Conservation (phyloP, 2,888 invertebrate genomes). For the Chymomyza fuscimana region DNA sequence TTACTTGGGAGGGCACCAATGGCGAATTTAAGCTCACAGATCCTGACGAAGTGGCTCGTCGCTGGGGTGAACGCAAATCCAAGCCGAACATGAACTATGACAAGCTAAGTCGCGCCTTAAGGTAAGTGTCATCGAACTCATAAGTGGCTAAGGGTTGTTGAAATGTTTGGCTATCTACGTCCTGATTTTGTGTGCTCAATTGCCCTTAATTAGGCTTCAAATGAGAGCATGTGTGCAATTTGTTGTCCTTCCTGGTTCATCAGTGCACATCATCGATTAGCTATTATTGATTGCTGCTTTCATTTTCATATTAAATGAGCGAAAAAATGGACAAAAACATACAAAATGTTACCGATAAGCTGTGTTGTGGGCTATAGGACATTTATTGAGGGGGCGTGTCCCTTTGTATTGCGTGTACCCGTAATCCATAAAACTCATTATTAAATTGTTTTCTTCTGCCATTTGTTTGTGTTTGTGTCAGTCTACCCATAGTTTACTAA, state of each 20-base stretch:
- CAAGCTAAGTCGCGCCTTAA: conserved; percentile 96
- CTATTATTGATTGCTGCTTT: conserved; percentile 68
- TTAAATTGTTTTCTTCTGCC: conserved; percentile 41
- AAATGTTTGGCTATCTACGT: background rate
- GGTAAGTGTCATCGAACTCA: conserved; percentile 82
- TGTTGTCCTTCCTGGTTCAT: conserved; percentile 34
- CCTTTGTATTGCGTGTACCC: background rate
- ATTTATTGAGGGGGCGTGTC: conserved; percentile 44
- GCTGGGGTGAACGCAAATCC: conserved; percentile 99
- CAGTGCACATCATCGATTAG: conserved; percentile 44
- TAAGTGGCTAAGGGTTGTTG: conserved; percentile 9
- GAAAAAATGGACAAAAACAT: conserved; percentile 45
- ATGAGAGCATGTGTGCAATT: conserved; percentile 71
- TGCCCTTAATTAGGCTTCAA: conserved; percentile 62
- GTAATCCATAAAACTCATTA: conserved; percentile 41
- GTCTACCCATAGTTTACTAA: conserved; percentile 22
- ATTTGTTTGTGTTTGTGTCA: background rate
- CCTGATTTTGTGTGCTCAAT: conserved; percentile 47
- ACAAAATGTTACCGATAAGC: conserved; percentile 15
- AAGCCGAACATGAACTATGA: conserved; percentile 99
- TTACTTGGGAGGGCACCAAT: conserved; percentile 99
- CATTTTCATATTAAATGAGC: conserved; percentile 33
- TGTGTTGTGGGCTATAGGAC: background rate
- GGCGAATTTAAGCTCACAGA: conserved; percentile 99
- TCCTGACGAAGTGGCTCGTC: conserved; percentile 97